Evolutionary conservation across 2,797 vertebrate genomes (phyloP).

Genomic region (Uromys caudimaculatus): DNA sequence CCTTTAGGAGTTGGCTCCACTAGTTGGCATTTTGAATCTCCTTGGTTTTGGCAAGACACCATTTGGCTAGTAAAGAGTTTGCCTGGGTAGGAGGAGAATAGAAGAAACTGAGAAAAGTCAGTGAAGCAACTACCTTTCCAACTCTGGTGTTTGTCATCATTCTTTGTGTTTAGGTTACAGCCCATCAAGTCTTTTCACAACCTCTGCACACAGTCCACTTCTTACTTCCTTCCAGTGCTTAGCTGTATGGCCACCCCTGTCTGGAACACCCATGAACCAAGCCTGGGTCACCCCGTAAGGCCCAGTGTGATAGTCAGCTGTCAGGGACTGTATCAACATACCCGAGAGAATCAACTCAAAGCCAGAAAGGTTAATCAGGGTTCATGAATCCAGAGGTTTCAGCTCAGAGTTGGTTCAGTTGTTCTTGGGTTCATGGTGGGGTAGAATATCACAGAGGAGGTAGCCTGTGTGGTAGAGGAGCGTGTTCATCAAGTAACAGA

Average conservation of each 20-base stretch:
- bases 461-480: not conserved
- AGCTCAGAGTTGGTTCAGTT: not conserved
- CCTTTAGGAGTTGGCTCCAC: not conserved
- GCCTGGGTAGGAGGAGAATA: not conserved
- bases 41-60: not conserved
- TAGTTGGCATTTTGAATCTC: not conserved
- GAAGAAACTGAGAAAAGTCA: not conserved
- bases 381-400: not conserved
- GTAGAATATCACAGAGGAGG: not conserved
- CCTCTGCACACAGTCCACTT: not conserved
- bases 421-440: not conserved
- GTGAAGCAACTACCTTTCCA: not conserved
- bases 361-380: not conserved
- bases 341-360: not conserved
- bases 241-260: not conserved
- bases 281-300: not conserved
- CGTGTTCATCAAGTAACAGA: not conserved
- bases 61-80: not conserved
- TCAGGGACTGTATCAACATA: not conserved
- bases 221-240: not conserved
- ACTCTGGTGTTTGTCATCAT: rapidly evolving
- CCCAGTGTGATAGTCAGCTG: not conserved
- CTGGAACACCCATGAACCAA: not conserved
- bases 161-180: not conserved
- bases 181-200: rapidly evolving